Conservation (phyloP, 1,140 invertebrate species). For the Conus ventricosus region DNA sequence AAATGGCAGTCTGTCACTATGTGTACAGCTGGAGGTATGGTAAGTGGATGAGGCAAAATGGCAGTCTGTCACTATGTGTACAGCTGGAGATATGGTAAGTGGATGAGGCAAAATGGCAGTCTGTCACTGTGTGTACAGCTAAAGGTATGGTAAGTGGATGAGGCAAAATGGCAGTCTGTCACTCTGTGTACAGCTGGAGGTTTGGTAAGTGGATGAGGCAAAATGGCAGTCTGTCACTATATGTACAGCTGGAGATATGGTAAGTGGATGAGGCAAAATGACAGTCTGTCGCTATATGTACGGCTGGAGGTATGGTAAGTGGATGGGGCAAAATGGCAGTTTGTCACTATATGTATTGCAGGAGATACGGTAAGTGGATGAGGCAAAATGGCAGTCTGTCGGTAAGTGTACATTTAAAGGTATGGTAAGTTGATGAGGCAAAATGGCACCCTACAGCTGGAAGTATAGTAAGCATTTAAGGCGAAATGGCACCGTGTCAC, state of each 20-base stretch:
- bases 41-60: conserved; percentile 78
- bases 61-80: conserved; percentile 67
- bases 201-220: conserved; percentile 72
- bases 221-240: conserved; percentile 88
- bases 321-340: conserved; percentile 83
- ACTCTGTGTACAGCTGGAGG: too few relatives aligned
- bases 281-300: too few relatives aligned
- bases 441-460: conserved; percentile 91
- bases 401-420: too few relatives aligned
- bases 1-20: conserved; percentile 88
- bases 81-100: conserved; percentile 79
- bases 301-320: too few relatives aligned
- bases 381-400: too few relatives aligned
- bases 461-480: conserved; percentile 86
- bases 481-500: too few relatives aligned
- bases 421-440: conserved; percentile 72
- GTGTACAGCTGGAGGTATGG: conserved; percentile 93
- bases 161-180: too few relatives aligned
- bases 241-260: conserved; percentile 73
- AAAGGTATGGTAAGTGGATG: too few relatives aligned
- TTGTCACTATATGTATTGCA: conserved; percentile 82
- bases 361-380: too few relatives aligned
- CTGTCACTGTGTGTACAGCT: conserved; percentile 83
- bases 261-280: too few relatives aligned
- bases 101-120: conserved; percentile 84